Base-by-base conservation (phyloP, 2,888 invertebrate genomes). In the Ctenicera cuprea region DNA sequence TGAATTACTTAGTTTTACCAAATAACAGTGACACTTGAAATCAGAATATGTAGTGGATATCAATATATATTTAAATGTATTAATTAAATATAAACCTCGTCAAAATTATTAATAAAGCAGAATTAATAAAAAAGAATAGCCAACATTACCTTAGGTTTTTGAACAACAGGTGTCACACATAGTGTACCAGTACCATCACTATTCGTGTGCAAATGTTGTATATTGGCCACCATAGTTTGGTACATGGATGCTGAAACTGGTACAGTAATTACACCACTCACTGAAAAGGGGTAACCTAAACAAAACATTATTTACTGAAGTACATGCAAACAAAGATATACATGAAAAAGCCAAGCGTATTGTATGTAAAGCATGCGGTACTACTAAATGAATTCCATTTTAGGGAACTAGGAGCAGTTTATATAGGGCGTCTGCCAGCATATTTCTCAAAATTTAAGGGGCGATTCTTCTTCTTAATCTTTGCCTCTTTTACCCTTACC, bases 201-300 rank as follows among this genome's bases (percentile, higher is more conserved):
- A 79, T 90, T 91, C 63, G 91, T 90, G 82, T 92, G 92, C 79
- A 94, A 90, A 84, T 92, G 92, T 86, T 95, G 94, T 86, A 96
- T 95, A 87, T 95, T 95, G 69, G 97, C 95, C 85, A 97, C 95
- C 91, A 97, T 97, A 74, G 96, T 95, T 89, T 98, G 97, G 90
- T 98, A 98, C 94, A 98, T 96, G 76, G 96, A 95, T 72, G 95
- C 95, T 52, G 96, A 95, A 76, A 98, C 96, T 69, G 98, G 98
- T 82, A 98, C 95, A 68, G 97, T 97, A 86, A 98, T 97, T 89
- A 98, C 97, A 75, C 97, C 97, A 83, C 96, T 94, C 82, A 96
- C 96, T 80, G 94, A 93, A 81, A 95, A 93, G 63, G 94, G 94
- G 89, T 93, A 93, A 20, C 92, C 93, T 92, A 90, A 78, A 85